These are phyloP conservation scores for Odontomachus brunneus DNA, from an alignment of 1,140 invertebrate species.

Conservation along the genomic window DNA sequence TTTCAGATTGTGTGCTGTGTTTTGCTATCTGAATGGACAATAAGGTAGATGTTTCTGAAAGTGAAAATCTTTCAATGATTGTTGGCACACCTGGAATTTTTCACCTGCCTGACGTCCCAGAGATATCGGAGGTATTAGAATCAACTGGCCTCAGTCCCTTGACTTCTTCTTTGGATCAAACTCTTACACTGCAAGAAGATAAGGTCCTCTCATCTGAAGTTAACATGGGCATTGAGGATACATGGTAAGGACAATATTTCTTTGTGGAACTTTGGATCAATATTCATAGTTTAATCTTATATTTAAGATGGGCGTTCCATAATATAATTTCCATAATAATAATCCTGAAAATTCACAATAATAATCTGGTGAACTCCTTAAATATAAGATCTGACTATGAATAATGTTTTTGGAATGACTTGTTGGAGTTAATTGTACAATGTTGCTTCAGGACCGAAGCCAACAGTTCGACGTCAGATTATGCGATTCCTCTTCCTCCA, in stretches of 20 bases:
- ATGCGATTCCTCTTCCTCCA: conserved; percentile 82
- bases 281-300: no score
- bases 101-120: conserved; percentile 77
- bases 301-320: no score
- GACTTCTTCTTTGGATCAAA: conserved; percentile 81
- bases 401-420: neutral
- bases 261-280: no score
- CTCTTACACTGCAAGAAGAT: conserved; percentile 82
- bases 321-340: no score
- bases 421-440: neutral
- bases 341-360: no score
- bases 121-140: conserved; percentile 81
- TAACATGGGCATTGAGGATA: conserved; percentile 84
- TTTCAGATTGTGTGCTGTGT: conserved; percentile 56
- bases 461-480: conserved; percentile 81
- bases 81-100: conserved; percentile 78
- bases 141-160: conserved; percentile 83
- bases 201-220: conserved; percentile 76
- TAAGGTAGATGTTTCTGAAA: conserved; percentile 77
- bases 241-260: conserved; percentile 76
- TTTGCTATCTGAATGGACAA: conserved; percentile 82
- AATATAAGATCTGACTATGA: no score
- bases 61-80: conserved; percentile 82
- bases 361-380: no score
- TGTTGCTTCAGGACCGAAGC: conserved; percentile 79